phyloP scores from a whole-genome alignment of 2,888 invertebrate genomes.

The Xylota segnis region DNA sequence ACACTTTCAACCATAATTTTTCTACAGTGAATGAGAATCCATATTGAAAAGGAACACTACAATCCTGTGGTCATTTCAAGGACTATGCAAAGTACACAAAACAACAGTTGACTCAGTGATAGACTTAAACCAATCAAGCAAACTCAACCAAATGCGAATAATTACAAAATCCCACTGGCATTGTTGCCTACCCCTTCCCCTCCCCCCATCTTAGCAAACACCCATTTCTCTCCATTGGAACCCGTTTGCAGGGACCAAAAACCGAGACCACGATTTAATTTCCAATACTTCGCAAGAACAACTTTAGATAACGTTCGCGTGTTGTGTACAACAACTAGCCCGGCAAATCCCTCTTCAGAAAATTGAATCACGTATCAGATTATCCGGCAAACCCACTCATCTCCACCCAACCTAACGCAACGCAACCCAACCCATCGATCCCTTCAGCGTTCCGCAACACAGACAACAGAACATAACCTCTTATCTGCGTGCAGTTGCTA shows the following conservation, averaged over 20 bases:
- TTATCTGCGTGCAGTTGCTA: slow-evolving; percentile 70
- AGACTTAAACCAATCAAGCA: background rate
- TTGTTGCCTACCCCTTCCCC: background rate
- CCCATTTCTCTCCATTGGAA: slow-evolving; percentile 15
- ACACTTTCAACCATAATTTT: too few species aligned
- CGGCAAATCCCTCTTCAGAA: slow-evolving; percentile 52
- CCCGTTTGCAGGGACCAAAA: background rate
- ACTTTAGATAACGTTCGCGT: slow-evolving; percentile 19
- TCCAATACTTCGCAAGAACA: slow-evolving; percentile 38
- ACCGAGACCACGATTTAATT: slow-evolving; percentile 34
- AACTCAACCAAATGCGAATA: background rate
- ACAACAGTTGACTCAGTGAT: background rate
- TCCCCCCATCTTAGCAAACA: background rate
- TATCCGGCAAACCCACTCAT: slow-evolving; percentile 13
- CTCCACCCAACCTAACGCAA: background rate
- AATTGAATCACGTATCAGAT: slow-evolving; percentile 74
- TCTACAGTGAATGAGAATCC: too few species aligned
- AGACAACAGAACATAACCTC: slow-evolving; percentile 51
- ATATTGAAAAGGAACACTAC: too few species aligned
- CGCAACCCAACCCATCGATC: too few species aligned
- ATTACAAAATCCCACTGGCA: background rate
- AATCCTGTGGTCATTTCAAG: too few species aligned
- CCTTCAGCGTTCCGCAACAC: background rate
- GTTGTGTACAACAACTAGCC: slow-evolving; percentile 2
- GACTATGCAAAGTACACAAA: too few species aligned